phyloP scores from a whole-genome alignment of 2,113 vertebrate species.

The Capreolus pygargus region DNA sequence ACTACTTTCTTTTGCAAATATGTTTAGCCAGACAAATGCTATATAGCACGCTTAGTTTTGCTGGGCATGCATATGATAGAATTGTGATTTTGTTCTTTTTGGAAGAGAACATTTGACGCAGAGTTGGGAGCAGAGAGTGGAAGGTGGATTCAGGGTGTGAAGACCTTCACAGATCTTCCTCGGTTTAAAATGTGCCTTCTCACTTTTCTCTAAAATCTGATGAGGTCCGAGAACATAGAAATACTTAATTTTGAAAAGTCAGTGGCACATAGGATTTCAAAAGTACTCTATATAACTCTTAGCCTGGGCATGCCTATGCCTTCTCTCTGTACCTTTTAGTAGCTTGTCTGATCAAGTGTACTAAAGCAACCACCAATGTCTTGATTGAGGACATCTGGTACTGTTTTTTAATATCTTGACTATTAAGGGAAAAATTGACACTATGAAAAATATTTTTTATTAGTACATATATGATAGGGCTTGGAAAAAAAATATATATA shows the following conservation, averaged over 20 bases:
- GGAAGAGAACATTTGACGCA: neutral
- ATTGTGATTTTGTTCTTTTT: neutral
- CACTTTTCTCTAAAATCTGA: neutral
- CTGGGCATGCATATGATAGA: neutral
- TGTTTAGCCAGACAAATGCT: neutral
- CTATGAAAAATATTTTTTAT: slow-evolving; percentile 55
- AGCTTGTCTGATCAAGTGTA: neutral
- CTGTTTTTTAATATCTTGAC: neutral
- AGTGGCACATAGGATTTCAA: neutral
- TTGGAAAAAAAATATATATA: neutral
- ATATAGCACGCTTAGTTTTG: neutral
- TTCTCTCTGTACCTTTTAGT: neutral
- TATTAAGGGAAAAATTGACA: neutral
- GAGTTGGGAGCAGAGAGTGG: neutral
- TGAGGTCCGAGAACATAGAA: neutral
- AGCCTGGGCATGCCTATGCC: neutral
- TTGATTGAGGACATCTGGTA: neutral
- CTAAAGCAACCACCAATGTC: neutral
- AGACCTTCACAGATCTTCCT: neutral
- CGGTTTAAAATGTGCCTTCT: neutral
- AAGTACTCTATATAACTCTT: neutral
- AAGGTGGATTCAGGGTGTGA: neutral
- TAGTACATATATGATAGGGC: neutral
- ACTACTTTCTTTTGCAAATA: neutral
- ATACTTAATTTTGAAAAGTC: neutral